Base-by-base conservation (phyloP, 1,140 invertebrate genomes). In the Anastatus disparis region DNA sequence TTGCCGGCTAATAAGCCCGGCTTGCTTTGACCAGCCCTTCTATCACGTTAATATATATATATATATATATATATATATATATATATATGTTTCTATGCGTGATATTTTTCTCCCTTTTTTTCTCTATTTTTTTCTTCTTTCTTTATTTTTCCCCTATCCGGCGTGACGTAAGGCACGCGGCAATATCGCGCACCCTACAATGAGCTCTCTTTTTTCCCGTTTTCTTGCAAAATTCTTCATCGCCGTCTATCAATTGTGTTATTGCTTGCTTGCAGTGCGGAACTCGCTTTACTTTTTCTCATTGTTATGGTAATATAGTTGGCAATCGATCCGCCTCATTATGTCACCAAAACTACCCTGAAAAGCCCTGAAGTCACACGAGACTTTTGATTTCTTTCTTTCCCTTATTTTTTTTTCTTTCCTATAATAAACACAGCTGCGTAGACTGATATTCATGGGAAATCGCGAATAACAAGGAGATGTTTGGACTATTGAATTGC, bases 271-370 rank as follows among this genome's bases (percentile, higher is more conserved):
- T 67, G 72, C 69, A 75, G 62, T 64, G 24, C 24, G 13, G n/a
- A 1, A 22, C 20, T 2, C 27, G 4, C 63, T 17, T 0, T 29
- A 12, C 8, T 3, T 15, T 40, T 26, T 31, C 27, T 42, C 56
- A 84, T 86, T 86, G 81, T 85, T 22, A 85, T 84, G 84, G 61
- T 82, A 84, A 86, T 85, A 27, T 61, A 63, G 22, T 52, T 63
- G 74, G 78, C 80, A 80, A 84, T 84, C 81, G 83, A 86, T 86
- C 81, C 70, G 78, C 73, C 80, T 84, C 83, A 81, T 85, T 85
- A 85, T 78, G 77, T 79, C 78, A 73, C 73, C 67, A 72, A 79
- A 80, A 71, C 74, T 48, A 20, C 73, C 68, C 71, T n/a, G 76
- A 80, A 79, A 71, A 75, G 53, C 61, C 59, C 46, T 42, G 24